phyloP scores from a whole-genome alignment of 2,888 invertebrate genomes.

The Drosophila nr. fundita region DNA sequence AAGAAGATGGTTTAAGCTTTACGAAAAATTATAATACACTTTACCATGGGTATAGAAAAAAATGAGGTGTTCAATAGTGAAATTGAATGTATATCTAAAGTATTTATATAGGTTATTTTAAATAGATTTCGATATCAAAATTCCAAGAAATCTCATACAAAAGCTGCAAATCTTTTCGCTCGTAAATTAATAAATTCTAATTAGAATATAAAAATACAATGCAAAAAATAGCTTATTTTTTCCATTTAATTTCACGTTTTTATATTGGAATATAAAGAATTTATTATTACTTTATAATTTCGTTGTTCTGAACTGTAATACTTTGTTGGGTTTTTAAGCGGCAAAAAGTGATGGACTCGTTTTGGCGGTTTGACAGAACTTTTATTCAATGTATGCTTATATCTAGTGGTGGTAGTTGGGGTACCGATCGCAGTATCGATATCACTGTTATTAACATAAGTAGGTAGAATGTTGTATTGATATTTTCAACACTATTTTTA shows the following conservation, averaged over 20 bases:
- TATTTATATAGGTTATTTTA: background rate
- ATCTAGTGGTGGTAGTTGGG: no score
- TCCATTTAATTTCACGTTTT: background rate
- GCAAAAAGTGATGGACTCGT: no score
- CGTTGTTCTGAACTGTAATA: background rate
- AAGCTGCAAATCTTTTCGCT: background rate
- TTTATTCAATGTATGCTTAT: no score
- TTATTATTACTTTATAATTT: background rate
- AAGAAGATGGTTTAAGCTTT: no score
- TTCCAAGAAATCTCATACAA: background rate
- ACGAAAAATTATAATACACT: no score
- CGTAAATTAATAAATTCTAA: background rate
- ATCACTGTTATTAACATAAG: no score
- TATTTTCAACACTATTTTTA: background rate
- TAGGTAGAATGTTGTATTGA: no score
- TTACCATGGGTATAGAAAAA: no score
- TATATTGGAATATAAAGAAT: background rate
- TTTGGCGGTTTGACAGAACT: no score
- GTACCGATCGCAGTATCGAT: no score
- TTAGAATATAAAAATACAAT: background rate
- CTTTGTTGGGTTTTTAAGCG: background rate
- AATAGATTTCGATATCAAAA: background rate
- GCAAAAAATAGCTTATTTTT: background rate
- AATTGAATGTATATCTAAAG: no score
- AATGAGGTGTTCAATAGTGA: no score